These are phyloP conservation scores for Nannoperca obscura DNA, from an alignment of 2,797 vertebrate species.

Conservation along the genomic window DNA sequence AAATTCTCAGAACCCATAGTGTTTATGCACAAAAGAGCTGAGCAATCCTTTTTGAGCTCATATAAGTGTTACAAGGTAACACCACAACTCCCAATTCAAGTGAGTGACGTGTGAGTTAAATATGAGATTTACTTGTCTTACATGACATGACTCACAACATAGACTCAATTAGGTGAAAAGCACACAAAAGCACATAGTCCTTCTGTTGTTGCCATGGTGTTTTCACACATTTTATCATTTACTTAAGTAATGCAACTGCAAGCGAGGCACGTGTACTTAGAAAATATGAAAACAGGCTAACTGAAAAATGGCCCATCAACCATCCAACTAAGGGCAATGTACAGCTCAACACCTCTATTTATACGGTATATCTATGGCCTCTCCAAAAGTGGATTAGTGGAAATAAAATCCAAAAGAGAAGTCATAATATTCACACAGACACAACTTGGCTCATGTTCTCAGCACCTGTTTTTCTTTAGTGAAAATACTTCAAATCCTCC, in stretches of 20 bases:
- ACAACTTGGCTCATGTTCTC: constrained; percentile 73
- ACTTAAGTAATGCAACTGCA: constrained; percentile 62
- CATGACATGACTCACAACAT: constrained; percentile 58
- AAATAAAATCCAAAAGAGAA: constrained; percentile 74
- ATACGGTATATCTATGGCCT: constrained; percentile 50
- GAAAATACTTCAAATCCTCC: constrained; percentile 75
- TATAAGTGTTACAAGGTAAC: constrained; percentile 47
- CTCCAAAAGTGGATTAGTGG: constrained; percentile 68
- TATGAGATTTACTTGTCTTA: constrained; percentile 43
- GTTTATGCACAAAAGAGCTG: constrained; percentile 20
- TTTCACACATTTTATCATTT: constrained; percentile 76
- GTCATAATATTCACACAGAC: constrained; percentile 76
- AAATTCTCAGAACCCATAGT: not conserved
- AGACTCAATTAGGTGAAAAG: constrained; percentile 52
- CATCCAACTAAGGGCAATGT: constrained; percentile 57
- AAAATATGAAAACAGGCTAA: constrained; percentile 53
- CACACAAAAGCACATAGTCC: constrained; percentile 56
- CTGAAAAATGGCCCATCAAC: constrained; percentile 55
- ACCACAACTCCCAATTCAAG: constrained; percentile 37
- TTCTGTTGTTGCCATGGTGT: constrained; percentile 73
- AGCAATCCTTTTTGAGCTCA: constrained; percentile 39
- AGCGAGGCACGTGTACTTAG: constrained; percentile 36
- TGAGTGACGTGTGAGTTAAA: constrained; percentile 55
- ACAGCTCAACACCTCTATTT: constrained; percentile 75
- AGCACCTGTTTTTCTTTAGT: constrained; percentile 76